Evolutionary conservation across 2,113 vertebrate species (phyloP).

Genomic region (Meles meles): DNA sequence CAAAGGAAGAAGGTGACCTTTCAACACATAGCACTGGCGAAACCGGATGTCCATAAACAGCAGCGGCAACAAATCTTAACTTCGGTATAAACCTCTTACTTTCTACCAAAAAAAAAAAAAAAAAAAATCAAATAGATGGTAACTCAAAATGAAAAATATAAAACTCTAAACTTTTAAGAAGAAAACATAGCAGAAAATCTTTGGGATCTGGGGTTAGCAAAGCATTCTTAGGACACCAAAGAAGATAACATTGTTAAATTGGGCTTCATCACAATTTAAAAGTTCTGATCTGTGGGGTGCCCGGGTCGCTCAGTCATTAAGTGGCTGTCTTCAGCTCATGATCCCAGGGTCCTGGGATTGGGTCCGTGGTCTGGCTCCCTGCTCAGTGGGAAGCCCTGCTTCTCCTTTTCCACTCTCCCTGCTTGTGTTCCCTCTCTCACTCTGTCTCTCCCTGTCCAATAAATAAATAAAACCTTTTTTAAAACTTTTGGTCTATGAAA

Average conservation of each 20-base stretch:
- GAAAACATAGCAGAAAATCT: background rate
- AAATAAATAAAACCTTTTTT: no score
- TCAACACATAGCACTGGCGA: background rate
- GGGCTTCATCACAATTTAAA: background rate
- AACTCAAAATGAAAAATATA: background rate
- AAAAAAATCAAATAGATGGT: background rate
- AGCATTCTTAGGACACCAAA: background rate
- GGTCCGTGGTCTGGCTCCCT: rapidly evolving
- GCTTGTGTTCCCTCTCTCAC: no score
- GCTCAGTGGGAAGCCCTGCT: no score
- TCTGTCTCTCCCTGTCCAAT: no score
- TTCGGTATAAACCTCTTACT: background rate
- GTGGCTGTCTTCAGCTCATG: no score
- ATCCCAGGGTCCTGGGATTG: no score
- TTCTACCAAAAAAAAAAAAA: background rate
- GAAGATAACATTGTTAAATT: background rate
- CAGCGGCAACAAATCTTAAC: background rate
- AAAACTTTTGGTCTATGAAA: background rate
- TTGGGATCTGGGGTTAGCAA: background rate
- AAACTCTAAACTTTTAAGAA: background rate
- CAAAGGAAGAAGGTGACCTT: background rate
- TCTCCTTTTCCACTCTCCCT: no score
- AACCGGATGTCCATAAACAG: background rate
- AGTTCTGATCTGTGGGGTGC: background rate
- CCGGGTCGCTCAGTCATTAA: no score